Evolutionary conservation across 2,797 vertebrate genomes (phyloP).

Genomic region (Alcedo atthis): DNA sequence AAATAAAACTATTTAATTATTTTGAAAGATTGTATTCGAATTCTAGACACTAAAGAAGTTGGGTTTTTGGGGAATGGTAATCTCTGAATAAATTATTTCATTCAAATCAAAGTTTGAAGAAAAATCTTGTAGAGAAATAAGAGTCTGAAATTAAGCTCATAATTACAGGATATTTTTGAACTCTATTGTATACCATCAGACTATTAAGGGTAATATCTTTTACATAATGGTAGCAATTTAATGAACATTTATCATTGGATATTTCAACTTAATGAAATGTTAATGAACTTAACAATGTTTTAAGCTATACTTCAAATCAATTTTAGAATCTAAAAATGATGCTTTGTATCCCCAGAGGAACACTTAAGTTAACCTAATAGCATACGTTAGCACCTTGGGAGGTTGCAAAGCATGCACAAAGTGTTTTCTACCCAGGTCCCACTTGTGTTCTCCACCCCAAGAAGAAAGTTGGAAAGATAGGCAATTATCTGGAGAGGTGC

Average conservation of each 20-base stretch:
- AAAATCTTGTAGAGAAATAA: background rate
- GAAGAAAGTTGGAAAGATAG: background rate
- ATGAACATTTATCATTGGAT: slow-evolving; percentile 37
- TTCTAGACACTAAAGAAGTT: background rate
- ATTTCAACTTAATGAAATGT: slow-evolving; percentile 17
- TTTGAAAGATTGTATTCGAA: background rate
- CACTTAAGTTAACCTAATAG: background rate
- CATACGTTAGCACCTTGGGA: background rate
- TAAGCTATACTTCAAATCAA: background rate
- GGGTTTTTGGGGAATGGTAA: background rate
- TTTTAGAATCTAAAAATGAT: slow-evolving; percentile 6
- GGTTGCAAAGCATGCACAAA: background rate
- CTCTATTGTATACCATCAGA: slow-evolving; percentile 39
- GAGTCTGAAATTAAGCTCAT: slow-evolving; percentile 41
- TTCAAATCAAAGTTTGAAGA: slow-evolving; percentile 39
- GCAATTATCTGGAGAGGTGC: background rate
- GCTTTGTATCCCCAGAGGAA: background rate
- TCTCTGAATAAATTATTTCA: background rate
- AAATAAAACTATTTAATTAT: slow-evolving; percentile 38
- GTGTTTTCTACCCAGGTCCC: background rate
- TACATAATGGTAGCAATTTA: slow-evolving; percentile 55
- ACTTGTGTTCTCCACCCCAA: background rate
- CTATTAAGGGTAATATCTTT: slow-evolving; percentile 37
- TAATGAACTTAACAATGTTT: no score
- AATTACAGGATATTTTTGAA: slow-evolving; percentile 59